Base-by-base conservation (phyloP, 2,888 invertebrate genomes). In the Oxyteleia sp. region DNA sequence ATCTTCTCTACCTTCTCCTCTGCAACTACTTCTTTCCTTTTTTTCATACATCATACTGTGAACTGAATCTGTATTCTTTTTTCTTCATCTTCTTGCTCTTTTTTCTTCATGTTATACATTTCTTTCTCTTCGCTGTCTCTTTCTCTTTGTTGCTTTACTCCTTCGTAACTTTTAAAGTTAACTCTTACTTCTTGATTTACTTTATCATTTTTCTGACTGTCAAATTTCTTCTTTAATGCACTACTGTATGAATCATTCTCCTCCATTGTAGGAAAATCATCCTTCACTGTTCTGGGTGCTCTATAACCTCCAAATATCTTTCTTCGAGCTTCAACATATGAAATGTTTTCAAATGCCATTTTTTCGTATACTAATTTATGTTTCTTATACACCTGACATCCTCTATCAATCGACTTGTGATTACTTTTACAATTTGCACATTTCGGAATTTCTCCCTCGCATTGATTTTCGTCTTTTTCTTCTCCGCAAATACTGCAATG, bases 301-400 rank as follows among this genome's bases (percentile, higher is more conserved):
- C 10, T 13, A 2, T 4, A 10, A 10, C 13, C 18, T 11, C 38
- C 20, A 32, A 51, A 66, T 11, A 49, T 51, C 1, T 20, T 23
- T 1, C 16, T 26, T 16, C 20, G 16, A 4, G 66, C 66, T 51
- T 66, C 66, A 11, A 29, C 1, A 23, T 51, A 66, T 2, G 51
- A 66, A 11, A 66, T 49, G 20, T 66, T 66, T 11, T 66, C 51
- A 35, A 8, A 66, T 11, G 66, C 66, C 49, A 66, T 49, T 18
- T 51, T 51, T 16, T 49, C 49, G 13, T 66, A 29, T 0, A 66
- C 66, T 5, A 35, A 16, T 18, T 16, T 29, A 35, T 51, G 13
- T 20, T 49, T 66, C 13, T 51, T 35, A 0, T 18, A 51, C 2
- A 35, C 18, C 0, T 32, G 35, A 18, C 66, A 66, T 4, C 5